Evolutionary conservation across 2,113 vertebrate species (phyloP).

Genomic region (Oreotrochilus melanogaster): DNA sequence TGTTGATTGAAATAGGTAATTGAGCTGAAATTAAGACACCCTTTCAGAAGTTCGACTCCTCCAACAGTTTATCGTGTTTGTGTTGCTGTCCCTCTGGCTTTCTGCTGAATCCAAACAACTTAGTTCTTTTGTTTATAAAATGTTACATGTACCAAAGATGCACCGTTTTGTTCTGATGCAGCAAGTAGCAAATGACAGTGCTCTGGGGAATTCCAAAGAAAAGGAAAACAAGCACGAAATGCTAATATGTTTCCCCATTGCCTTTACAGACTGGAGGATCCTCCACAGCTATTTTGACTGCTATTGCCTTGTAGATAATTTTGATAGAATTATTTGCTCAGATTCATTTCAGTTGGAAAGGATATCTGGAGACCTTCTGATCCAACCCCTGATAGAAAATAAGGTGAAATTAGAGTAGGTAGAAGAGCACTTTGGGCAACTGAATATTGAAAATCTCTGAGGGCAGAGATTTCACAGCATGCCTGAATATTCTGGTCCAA

Average conservation of each 20-base stretch:
- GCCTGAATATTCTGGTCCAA: neutral
- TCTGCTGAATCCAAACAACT: slow-evolving; percentile 18
- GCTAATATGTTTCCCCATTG: slow-evolving; percentile 11
- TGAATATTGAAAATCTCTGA: neutral
- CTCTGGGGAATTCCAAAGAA: slow-evolving; percentile 46
- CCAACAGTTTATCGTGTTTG: slow-evolving; percentile 34
- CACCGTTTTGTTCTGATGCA: slow-evolving; percentile 42
- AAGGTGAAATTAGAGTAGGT: neutral
- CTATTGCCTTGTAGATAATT: neutral
- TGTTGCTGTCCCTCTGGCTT: slow-evolving; percentile 53
- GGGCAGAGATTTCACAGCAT: neutral
- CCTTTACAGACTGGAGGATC: neutral
- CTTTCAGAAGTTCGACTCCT: slow-evolving; percentile 42
- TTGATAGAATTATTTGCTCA: neutral
- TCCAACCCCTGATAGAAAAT: neutral
- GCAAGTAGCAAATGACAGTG: slow-evolving; percentile 56
- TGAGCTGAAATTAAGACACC: slow-evolving; percentile 23
- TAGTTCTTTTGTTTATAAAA: slow-evolving; percentile 58
- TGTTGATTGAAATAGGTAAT: slow-evolving; percentile 8
- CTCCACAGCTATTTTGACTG: neutral
- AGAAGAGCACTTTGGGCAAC: neutral
- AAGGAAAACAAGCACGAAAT: slow-evolving; percentile 6
- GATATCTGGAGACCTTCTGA: neutral
- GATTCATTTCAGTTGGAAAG: neutral
- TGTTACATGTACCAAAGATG: slow-evolving; percentile 42